A percentile compares a stretch with the other conserved stretches of the same genome.
phyloP scores from a whole-genome alignment of 2,113 vertebrate species.

The Prunella fulvescens region DNA sequence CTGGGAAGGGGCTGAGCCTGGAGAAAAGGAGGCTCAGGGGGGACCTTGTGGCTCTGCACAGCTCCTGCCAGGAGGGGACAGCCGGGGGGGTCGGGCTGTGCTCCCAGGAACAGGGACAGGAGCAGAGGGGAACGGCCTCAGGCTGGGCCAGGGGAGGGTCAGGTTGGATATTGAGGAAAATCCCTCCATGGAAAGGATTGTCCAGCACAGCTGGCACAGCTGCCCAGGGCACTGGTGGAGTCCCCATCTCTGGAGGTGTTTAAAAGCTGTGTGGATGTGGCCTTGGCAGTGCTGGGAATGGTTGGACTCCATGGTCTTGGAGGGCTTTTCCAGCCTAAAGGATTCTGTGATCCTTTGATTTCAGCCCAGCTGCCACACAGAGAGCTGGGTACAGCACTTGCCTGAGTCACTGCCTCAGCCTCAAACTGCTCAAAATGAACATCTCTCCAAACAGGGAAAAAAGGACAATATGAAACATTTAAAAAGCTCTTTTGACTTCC shows the following conservation, averaged over 20 bases:
- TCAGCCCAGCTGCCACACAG: neutral
- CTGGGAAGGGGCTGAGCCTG: neutral
- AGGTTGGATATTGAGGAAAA: rapidly evolving
- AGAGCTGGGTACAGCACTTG: rapidly evolving
- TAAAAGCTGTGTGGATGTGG: rapidly evolving
- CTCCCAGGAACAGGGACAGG: neutral
- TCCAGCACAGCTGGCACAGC: neutral
- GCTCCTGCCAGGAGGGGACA: neutral
- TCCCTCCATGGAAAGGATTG: rapidly evolving
- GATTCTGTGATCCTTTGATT: neutral
- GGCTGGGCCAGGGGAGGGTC: rapidly evolving
- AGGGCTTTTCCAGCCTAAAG: neutral
- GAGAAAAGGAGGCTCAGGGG: neutral
- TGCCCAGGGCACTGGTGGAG: rapidly evolving
- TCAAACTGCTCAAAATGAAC: neutral
- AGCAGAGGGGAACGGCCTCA: neutral
- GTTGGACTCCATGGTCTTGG: neutral
- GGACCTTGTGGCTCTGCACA: neutral
- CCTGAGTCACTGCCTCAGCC: neutral
- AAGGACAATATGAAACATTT: constrained; percentile 9
- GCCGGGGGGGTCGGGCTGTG: neutral
- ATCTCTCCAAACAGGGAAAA: neutral
- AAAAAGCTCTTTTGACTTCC: neutral
- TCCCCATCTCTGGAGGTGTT: rapidly evolving
- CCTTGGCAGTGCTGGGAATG: neutral